A percentile compares a stretch with the other conserved stretches of the same genome.
These are phyloP conservation scores for Chelon auratus DNA, from an alignment of 2,797 vertebrate genomes.

Conservation along the genomic window DNA sequence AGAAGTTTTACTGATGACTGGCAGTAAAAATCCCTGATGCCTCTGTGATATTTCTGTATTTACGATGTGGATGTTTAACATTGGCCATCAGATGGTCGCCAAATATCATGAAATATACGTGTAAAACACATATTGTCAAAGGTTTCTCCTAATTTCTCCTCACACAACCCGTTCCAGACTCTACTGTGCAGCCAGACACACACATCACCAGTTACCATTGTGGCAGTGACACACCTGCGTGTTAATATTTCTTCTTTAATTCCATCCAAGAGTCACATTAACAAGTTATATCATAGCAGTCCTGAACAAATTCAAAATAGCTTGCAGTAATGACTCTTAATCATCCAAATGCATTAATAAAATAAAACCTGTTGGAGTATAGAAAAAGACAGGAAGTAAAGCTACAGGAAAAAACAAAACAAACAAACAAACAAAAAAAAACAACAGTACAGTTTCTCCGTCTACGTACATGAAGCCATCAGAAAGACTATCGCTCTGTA, in stretches of 20 bases:
- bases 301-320: constrained; percentile 82
- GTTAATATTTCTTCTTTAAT: constrained; percentile 73
- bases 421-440: constrained; percentile 48
- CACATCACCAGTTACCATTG: background rate
- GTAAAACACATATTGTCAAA: too few relatives aligned
- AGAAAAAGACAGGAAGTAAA: constrained; percentile 69
- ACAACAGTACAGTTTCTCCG: constrained; percentile 57
- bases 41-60: background rate
- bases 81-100: background rate
- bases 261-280: constrained; percentile 85
- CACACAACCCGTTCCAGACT: background rate
- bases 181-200: background rate
- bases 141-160: too few relatives aligned
- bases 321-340: constrained; percentile 83
- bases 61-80: background rate
- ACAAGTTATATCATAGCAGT: constrained; percentile 87
- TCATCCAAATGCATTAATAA: constrained; percentile 82
- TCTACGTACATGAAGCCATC: constrained; percentile 77
- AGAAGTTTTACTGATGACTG: too few relatives aligned
- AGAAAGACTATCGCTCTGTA: constrained; percentile 78
- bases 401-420: constrained; percentile 66
- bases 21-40: background rate
- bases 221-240: constrained; percentile 5
- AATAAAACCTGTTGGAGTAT: constrained; percentile 76
- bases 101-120: too few relatives aligned